A percentile compares a stretch with the other conserved stretches of the same genome.
phyloP scores from a whole-genome alignment of 2,113 vertebrate species.

The Australoheros scitulus region DNA sequence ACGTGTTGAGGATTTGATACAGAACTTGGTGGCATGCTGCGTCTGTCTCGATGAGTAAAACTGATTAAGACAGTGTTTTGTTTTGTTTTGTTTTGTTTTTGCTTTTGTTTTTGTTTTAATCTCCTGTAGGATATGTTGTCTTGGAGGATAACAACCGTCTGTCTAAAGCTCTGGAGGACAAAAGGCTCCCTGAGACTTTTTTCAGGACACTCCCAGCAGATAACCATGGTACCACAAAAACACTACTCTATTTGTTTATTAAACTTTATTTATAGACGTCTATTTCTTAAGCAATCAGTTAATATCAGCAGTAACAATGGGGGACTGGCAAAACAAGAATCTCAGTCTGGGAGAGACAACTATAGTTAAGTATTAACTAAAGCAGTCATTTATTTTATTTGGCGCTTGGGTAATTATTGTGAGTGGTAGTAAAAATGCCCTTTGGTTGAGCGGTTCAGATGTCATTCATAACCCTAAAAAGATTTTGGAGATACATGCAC shows the following conservation, averaged over 20 bases:
- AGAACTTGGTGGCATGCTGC: background rate
- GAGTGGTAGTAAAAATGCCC: background rate
- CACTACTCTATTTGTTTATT: background rate
- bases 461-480: background rate
- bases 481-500: background rate
- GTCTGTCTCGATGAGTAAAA: background rate
- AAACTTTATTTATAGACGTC: background rate
- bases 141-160: conserved; percentile 81
- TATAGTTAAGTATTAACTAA: background rate
- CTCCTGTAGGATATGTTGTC: conserved; percentile 73
- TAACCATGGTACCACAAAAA: conserved; percentile 71
- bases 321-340: background rate
- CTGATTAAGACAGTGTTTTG: background rate
- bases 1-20: background rate
- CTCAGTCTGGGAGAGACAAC: background rate
- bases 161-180: conserved; percentile 72
- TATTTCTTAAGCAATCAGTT: background rate
- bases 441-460: background rate
- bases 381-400: background rate
- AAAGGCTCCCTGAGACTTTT: conserved; percentile 75
- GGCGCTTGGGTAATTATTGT: background rate
- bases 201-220: conserved; percentile 76
- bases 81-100: background rate
- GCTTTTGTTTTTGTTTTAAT: background rate
- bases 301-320: background rate